These are phyloP conservation scores for Limulus polyphemus DNA, from an alignment of 2,888 invertebrate species.

Conservation along the genomic window DNA sequence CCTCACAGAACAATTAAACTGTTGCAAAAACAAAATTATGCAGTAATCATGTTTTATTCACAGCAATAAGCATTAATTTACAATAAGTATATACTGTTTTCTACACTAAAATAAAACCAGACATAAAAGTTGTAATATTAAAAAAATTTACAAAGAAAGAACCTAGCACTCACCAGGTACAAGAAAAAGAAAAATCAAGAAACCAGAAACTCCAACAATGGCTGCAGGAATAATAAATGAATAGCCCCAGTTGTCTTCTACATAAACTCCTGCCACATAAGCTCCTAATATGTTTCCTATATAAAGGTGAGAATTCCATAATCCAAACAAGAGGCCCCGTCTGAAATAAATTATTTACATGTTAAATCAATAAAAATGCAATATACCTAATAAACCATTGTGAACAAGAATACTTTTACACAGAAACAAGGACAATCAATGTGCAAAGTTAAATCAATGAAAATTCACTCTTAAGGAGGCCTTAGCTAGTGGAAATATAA, in stretches of 20 bases:
- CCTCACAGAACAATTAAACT: too few relatives aligned
- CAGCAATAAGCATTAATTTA: background rate
- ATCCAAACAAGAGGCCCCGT: constrained; percentile 67
- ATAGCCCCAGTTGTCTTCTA: constrained; percentile 74
- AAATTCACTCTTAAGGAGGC: too few relatives aligned
- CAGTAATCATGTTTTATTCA: too few relatives aligned
- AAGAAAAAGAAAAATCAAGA: constrained; percentile 66
- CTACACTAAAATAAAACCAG: background rate
- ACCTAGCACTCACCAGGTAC: constrained; percentile 47
- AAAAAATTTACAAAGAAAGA: constrained; percentile 40
- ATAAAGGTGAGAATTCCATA: constrained; percentile 96
- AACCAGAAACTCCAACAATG: constrained; percentile 49
- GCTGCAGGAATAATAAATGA: constrained; percentile 85
- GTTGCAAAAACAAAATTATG: too few relatives aligned
- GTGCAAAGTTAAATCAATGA: too few relatives aligned
- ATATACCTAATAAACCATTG: too few relatives aligned
- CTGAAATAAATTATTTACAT: constrained; percentile 4
- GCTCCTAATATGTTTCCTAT: constrained; percentile 88
- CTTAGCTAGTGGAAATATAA: background rate
- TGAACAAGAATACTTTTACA: too few relatives aligned
- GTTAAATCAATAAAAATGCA: too few relatives aligned
- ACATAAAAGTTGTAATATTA: background rate
- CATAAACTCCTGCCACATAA: constrained; percentile 73
- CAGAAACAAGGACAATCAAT: too few relatives aligned
- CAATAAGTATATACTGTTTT: background rate